Conservation (phyloP, 2,113 vertebrate genomes). For the Entelurus aequoreus region DNA sequence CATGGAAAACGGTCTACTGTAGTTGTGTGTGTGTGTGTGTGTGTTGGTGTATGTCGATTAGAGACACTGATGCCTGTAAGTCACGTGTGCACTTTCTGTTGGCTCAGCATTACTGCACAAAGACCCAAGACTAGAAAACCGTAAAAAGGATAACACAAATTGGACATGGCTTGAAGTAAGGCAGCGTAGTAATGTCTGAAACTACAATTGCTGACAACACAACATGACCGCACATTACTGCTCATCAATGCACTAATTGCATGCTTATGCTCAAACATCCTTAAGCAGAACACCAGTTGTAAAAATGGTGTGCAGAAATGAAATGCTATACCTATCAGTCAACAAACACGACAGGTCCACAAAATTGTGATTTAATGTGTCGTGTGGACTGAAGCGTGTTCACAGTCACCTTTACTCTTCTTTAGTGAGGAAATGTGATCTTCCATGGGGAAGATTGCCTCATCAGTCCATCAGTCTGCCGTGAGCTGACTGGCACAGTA, state of each 20-base stretch:
- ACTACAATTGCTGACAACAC: conserved; percentile 24
- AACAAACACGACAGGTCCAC: conserved; percentile 12
- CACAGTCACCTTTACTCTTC: conserved; percentile 19
- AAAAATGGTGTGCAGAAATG: too few species aligned
- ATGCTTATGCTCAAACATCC: background rate
- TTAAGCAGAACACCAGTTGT: background rate
- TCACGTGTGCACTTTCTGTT: conserved; percentile 3
- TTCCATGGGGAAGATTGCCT: conserved; percentile 25
- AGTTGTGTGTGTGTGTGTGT: too few species aligned
- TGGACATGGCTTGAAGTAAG: background rate
- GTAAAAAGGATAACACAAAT: conserved; percentile 4
- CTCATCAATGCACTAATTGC: background rate
- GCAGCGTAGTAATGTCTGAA: conserved; percentile 4
- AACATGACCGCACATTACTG: conserved; percentile 6
- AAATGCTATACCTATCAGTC: conserved; percentile 14
- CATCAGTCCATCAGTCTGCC: conserved; percentile 17
- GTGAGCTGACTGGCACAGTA: background rate
- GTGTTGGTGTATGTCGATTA: background rate
- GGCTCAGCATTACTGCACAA: conserved; percentile 4
- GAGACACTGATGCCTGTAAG: conserved; percentile 7
- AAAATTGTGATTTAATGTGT: conserved; percentile 49
- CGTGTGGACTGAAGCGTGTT: conserved; percentile 42
- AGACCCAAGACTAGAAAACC: background rate
- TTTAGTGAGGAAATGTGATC: conserved; percentile 39
- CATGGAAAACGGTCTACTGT: too few species aligned